A percentile compares a stretch with the other conserved stretches of the same genome.
These are phyloP conservation scores for Oenanthe oenanthe DNA, from an alignment of 2,113 vertebrate genomes.

Conservation along the genomic window DNA sequence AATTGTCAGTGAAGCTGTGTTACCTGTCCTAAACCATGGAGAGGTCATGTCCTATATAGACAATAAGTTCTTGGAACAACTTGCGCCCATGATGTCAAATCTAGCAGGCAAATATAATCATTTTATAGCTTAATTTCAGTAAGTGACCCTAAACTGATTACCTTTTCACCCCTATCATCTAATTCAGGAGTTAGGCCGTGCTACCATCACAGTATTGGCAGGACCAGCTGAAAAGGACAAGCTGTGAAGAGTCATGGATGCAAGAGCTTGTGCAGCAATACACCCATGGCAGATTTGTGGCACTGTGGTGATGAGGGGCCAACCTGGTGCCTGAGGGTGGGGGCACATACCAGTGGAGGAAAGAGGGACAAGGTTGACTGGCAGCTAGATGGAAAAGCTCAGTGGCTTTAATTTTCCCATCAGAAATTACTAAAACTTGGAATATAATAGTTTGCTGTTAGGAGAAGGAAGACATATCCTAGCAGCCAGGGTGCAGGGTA, in stretches of 20 bases:
- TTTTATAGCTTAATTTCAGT: background rate
- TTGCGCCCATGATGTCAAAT: background rate
- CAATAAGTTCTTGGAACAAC: background rate
- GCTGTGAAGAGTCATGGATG: background rate
- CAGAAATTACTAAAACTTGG: background rate
- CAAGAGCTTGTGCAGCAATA: background rate
- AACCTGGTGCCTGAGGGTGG: accelerated
- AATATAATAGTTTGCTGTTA: background rate
- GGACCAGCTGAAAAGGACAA: background rate
- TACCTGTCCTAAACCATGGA: background rate
- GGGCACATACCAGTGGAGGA: background rate
- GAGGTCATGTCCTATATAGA: background rate
- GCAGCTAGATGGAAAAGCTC: background rate
- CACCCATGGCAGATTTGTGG: accelerated
- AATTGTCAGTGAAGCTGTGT: background rate
- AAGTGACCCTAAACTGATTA: background rate
- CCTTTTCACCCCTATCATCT: background rate
- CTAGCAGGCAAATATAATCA: background rate
- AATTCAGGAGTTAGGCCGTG: background rate
- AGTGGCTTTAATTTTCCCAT: background rate
- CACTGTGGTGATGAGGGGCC: accelerated
- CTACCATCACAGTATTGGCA: background rate
- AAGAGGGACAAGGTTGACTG: background rate
- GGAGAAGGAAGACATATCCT: background rate
- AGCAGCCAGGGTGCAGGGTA: background rate